Evolutionary conservation across 2,113 vertebrate genomes (phyloP).

Genomic region (Pseudorhombus dupliciocellatus): DNA sequence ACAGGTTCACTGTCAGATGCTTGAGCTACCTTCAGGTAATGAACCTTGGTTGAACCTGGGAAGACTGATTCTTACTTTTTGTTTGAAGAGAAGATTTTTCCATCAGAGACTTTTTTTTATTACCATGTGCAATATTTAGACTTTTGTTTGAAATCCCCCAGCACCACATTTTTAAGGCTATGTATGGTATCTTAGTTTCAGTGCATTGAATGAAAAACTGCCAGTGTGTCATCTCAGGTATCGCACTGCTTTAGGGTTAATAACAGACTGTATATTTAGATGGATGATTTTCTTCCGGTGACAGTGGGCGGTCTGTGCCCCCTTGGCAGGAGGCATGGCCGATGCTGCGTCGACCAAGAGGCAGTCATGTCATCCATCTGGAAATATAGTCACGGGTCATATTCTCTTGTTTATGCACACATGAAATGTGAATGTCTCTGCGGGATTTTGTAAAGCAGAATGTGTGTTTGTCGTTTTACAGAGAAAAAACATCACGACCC

Average conservation of each 20-base stretch:
- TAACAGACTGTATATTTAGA: background rate
- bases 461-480: background rate
- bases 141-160: conserved; percentile 64
- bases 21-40: conserved; percentile 40
- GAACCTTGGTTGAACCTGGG: conserved; percentile 64
- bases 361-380: background rate
- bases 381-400: background rate
- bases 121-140: conserved; percentile 51
- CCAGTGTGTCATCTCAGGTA: conserved; percentile 19
- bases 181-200: conserved; percentile 66
- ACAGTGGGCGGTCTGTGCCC: too few relatives aligned
- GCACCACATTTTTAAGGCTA: conserved; percentile 63
- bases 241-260: background rate
- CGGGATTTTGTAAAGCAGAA: background rate
- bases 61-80: conserved; percentile 54
- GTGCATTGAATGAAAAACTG: conserved; percentile 41
- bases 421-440: too few relatives aligned
- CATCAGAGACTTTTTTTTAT: conserved; percentile 40
- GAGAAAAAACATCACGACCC: background rate
- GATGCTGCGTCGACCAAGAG: too few relatives aligned
- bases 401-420: background rate
- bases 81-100: conserved; percentile 52
- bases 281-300: background rate
- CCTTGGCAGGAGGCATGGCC: too few relatives aligned
- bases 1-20: conserved; percentile 29